phyloP scores from a whole-genome alignment of 2,113 vertebrate species.

The Catharus bicknelli region DNA sequence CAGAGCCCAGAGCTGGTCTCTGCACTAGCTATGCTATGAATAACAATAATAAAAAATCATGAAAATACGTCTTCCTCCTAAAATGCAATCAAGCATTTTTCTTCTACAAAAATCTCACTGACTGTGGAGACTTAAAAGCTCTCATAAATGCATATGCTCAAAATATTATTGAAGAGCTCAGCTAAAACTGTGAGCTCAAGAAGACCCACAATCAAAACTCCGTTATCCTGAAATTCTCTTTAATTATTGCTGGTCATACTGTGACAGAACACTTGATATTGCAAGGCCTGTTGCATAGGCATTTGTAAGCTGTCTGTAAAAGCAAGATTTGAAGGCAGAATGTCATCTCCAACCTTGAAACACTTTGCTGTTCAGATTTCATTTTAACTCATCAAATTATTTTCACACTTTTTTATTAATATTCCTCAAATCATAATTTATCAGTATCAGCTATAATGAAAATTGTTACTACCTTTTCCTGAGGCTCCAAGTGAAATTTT shows the following conservation, averaged over 20 bases:
- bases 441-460: background rate
- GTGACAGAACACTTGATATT: constrained; percentile 21
- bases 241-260: constrained; percentile 25
- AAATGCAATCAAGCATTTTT: constrained; percentile 41
- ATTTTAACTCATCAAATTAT: constrained; percentile 25
- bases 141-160: constrained; percentile 25
- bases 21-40: background rate
- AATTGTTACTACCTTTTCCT: background rate
- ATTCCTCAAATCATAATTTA: background rate
- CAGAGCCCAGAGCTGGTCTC: constrained; percentile 31
- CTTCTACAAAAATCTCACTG: background rate
- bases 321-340: constrained; percentile 15
- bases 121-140: constrained; percentile 5
- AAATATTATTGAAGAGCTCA: constrained; percentile 29
- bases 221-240: constrained; percentile 17
- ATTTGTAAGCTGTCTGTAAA: constrained; percentile 40
- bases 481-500: background rate
- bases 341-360: constrained; percentile 7
- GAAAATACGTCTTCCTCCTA: constrained; percentile 30
- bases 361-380: constrained; percentile 7
- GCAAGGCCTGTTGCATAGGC: background rate
- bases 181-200: constrained; percentile 18
- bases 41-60: constrained; percentile 10
- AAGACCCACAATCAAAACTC: background rate
- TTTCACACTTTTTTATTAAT: constrained; percentile 35